phyloP scores from a whole-genome alignment of 2,888 invertebrate genomes.

The Thumatha senex region DNA sequence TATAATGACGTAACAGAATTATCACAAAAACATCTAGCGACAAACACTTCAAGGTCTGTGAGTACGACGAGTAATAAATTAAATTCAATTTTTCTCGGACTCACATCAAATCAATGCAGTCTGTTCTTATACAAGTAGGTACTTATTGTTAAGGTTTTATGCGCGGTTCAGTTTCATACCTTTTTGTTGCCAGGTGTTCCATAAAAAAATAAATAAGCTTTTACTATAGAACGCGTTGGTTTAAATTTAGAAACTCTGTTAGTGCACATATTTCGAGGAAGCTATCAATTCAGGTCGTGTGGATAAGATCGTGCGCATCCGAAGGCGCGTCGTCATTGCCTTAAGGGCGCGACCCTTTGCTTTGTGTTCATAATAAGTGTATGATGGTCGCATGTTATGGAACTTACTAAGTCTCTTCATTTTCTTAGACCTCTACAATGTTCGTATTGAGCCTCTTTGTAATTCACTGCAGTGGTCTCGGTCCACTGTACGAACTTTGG shows the following conservation, averaged over 20 bases:
- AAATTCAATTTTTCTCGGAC: not conserved
- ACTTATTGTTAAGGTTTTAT: not conserved
- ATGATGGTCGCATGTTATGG: conserved; percentile 21
- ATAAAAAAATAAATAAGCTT: no score
- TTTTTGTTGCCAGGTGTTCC: no score
- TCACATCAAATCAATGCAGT: no score
- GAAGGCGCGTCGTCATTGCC: conserved; percentile 26
- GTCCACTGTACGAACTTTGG: not conserved
- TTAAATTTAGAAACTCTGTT: no score
- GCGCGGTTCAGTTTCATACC: not conserved
- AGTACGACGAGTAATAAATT: not conserved
- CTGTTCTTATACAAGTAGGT: no score
- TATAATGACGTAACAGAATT: not conserved
- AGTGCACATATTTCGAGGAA: conserved; percentile 26
- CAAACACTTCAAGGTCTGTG: conserved; percentile 2
- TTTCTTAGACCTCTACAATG: conserved; percentile 4
- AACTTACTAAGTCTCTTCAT: conserved; percentile 14
- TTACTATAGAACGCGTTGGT: not conserved
- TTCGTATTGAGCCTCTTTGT: not conserved
- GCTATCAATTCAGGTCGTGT: conserved; percentile 51
- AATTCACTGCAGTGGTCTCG: not conserved
- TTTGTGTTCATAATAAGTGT: conserved; percentile 20
- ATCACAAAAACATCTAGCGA: not conserved
- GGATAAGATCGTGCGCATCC: conserved; percentile 56
- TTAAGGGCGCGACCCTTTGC: conserved; percentile 49